Evolutionary conservation across 2,797 vertebrate species (phyloP).

Genomic region (Setipinna tenuifilis): DNA sequence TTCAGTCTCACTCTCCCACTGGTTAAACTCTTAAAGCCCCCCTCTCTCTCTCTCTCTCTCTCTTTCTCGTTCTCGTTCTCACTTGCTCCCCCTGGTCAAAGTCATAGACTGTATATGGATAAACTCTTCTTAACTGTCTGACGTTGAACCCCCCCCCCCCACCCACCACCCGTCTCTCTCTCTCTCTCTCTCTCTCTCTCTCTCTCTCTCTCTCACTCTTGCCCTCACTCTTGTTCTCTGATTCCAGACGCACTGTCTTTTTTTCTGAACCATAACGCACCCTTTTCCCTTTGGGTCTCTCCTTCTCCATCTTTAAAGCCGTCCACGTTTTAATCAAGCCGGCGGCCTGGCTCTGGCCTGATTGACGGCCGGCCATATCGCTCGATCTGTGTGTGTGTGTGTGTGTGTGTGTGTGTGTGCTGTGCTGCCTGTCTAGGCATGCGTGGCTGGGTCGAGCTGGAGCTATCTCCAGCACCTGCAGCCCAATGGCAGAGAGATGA

Average conservation of each 20-base stretch:
- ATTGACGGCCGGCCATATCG: conserved; percentile 75
- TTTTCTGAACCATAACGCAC: conserved; percentile 59
- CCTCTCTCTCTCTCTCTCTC: too few species aligned
- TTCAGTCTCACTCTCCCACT: not conserved
- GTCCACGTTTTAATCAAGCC: conserved; percentile 69
- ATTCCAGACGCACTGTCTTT: conserved; percentile 37
- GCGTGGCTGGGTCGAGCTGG: conserved; percentile 64
- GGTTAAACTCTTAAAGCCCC: too few species aligned
- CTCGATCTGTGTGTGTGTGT: conserved; percentile 61
- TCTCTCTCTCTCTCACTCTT: too few species aligned
- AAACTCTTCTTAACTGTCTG: too few species aligned
- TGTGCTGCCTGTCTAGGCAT: conserved; percentile 61
- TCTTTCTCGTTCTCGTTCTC: not conserved
- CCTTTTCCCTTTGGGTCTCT: conserved; percentile 65
- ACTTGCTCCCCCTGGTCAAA: not conserved
- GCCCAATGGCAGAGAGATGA: conserved; percentile 60
- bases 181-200: too few species aligned
- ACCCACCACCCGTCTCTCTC: too few species aligned
- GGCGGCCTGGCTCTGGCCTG: conserved; percentile 47
- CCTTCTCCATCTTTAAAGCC: conserved; percentile 62
- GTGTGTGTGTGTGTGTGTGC: too few species aligned
- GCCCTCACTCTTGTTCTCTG: too few species aligned
- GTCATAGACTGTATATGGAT: too few species aligned
- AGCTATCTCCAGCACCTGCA: conserved; percentile 74
- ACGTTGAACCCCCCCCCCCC: too few species aligned